Evolutionary conservation across 2,113 vertebrate genomes (phyloP).

Genomic region (Brienomyrus brachyistius): DNA sequence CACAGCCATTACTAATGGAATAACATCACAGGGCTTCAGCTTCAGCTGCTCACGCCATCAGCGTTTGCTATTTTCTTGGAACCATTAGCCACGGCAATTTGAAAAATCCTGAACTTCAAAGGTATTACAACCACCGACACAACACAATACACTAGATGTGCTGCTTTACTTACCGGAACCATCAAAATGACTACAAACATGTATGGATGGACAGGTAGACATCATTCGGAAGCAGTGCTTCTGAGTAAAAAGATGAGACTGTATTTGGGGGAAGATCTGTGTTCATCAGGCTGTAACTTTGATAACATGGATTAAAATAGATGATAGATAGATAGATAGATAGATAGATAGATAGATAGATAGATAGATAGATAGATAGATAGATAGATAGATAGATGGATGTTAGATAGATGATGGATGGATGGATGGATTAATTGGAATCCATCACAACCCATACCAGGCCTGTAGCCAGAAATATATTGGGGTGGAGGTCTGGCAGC

Average conservation of each 20-base stretch:
- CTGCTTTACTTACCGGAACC: background rate
- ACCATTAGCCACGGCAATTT: background rate
- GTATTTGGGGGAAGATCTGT: background rate
- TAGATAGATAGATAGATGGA: no score
- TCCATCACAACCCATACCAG: background rate
- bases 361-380: background rate
- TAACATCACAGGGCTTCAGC: background rate
- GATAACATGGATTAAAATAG: background rate
- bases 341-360: background rate
- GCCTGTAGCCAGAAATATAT: background rate
- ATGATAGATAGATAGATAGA: background rate
- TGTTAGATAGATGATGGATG: background rate
- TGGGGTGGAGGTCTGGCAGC: background rate
- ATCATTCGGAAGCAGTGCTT: background rate
- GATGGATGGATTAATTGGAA: background rate
- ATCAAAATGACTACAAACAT: background rate
- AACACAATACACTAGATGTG: background rate
- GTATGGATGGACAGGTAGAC: background rate
- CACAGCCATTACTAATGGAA: background rate
- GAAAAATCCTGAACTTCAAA: background rate
- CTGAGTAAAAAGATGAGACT: background rate
- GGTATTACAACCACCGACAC: background rate
- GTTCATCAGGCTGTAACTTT: background rate
- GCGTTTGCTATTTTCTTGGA: background rate
- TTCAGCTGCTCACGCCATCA: background rate